Evolutionary conservation across 2,888 invertebrate species (phyloP).

Genomic region (Drosophila paracracens): DNA sequence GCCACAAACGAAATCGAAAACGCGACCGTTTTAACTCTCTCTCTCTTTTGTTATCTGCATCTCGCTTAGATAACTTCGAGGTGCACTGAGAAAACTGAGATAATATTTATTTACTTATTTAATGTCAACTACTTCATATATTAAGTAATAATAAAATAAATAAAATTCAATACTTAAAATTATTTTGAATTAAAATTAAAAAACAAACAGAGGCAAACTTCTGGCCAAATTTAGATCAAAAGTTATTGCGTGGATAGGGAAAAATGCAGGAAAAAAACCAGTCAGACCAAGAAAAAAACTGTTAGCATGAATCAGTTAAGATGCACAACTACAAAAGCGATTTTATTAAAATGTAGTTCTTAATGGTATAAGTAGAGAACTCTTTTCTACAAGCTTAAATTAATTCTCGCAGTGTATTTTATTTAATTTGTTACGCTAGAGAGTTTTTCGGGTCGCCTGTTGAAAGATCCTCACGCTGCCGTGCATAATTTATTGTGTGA

Average conservation of each 20-base stretch:
- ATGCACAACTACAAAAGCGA: neutral
- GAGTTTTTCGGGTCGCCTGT: conserved; percentile 39
- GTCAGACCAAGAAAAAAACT: neutral
- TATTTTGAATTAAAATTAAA: neutral
- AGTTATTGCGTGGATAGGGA: neutral
- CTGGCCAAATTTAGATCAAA: neutral
- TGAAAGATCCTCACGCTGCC: conserved; percentile 68
- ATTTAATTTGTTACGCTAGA: conserved; percentile 75
- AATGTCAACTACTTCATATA: neutral
- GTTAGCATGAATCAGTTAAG: neutral
- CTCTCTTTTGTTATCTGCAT: conserved; percentile 1
- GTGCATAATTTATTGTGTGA: conserved; percentile 74
- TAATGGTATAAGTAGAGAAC: neutral
- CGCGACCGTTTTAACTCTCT: conserved; percentile 47
- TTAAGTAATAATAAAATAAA: neutral
- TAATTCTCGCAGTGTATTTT: conserved; percentile 38
- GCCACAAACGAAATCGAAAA: conserved; percentile 71
- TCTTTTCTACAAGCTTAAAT: neutral
- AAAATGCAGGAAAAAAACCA: neutral
- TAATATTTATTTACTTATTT: neutral
- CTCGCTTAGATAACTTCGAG: conserved; percentile 30
- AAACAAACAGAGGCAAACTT: no score
- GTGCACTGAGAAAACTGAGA: neutral
- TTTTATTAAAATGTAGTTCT: neutral
- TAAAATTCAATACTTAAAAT: neutral